A percentile compares a stretch with the other conserved stretches of the same genome.
Conservation (phyloP, 2,797 vertebrate species). For the Poeciliopsis presidionis region DNA sequence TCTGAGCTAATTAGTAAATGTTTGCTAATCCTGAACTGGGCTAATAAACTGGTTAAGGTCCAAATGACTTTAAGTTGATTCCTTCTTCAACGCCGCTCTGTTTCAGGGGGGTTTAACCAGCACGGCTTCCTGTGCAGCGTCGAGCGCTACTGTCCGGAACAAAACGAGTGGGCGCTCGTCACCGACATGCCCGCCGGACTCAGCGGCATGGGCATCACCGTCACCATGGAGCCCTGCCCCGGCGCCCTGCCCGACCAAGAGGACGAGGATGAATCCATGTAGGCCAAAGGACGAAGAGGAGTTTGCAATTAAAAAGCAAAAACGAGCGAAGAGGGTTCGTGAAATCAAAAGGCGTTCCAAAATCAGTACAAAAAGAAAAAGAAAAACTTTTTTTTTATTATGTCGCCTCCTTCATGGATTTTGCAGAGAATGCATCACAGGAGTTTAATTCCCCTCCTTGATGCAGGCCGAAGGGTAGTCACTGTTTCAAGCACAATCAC, state of each 20-base stretch:
- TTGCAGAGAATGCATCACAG: not conserved
- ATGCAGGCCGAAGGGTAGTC: not conserved
- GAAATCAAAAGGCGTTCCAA: slow-evolving; percentile 11
- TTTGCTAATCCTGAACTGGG: not conserved
- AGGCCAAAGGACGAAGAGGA: not conserved
- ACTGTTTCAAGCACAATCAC: not conserved
- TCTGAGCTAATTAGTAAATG: not conserved
- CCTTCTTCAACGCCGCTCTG: slow-evolving; percentile 16
- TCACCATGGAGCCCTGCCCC: slow-evolving; percentile 89
- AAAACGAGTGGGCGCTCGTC: slow-evolving; percentile 79
- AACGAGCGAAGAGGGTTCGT: slow-evolving; percentile 3
- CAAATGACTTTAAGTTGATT: not conserved
- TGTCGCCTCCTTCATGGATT: not conserved
- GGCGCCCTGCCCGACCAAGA: slow-evolving; percentile 75
- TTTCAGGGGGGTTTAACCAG: slow-evolving; percentile 85
- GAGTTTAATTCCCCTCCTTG: not conserved
- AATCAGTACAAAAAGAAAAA: not conserved
- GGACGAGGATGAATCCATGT: slow-evolving; percentile 64
- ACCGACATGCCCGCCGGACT: slow-evolving; percentile 79
- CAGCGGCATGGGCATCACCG: slow-evolving; percentile 86
- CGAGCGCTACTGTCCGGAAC: slow-evolving; percentile 81
- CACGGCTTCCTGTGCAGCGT: slow-evolving; percentile 82
- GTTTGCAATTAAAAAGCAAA: not conserved
- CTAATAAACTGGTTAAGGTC: not conserved
- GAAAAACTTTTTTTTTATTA: no score